Conservation (phyloP, 2,888 invertebrate species). For the Phragmatobia fuliginosa region DNA sequence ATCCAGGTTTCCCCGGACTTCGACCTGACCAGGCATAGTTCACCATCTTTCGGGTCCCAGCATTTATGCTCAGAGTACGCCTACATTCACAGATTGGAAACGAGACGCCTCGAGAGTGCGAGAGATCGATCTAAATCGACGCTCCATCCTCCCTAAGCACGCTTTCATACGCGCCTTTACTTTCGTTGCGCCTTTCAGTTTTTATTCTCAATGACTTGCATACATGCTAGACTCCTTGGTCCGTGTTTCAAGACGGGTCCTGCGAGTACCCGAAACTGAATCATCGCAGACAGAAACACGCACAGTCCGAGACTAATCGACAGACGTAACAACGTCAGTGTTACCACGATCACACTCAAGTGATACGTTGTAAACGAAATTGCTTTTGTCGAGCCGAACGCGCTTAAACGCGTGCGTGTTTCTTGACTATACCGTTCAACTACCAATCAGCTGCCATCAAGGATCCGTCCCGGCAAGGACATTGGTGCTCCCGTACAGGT, state of each 20-base stretch:
- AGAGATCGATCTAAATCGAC: constrained; percentile 66
- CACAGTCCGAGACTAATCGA: constrained; percentile 65
- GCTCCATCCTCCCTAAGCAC: constrained; percentile 78
- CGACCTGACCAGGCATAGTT: constrained; percentile 90
- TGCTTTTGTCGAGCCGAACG: constrained; percentile 63
- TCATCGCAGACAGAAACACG: constrained; percentile 68
- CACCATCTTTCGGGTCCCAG: constrained; percentile 92
- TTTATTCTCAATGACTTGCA: constrained; percentile 89
- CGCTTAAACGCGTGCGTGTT: constrained; percentile 59
- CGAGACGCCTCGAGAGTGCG: constrained; percentile 88
- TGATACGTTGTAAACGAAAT: constrained; percentile 59
- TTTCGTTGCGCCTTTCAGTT: constrained; percentile 89
- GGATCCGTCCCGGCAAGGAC: constrained; percentile 12
- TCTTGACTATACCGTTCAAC: constrained; percentile 46
- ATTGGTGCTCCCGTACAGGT: constrained; percentile 32
- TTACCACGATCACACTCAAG: constrained; percentile 62
- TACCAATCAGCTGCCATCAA: constrained; percentile 27
- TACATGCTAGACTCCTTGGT: constrained; percentile 83
- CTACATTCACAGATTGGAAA: constrained; percentile 74
- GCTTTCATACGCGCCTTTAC: constrained; percentile 75
- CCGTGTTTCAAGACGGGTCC: constrained; percentile 89
- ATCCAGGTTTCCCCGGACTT: constrained; percentile 90
- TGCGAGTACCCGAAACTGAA: constrained; percentile 79
- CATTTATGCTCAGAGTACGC: constrained; percentile 88
- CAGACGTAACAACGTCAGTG: constrained; percentile 55